Base-by-base conservation (phyloP, 2,888 invertebrate species). In the Machimus atricapillus region DNA sequence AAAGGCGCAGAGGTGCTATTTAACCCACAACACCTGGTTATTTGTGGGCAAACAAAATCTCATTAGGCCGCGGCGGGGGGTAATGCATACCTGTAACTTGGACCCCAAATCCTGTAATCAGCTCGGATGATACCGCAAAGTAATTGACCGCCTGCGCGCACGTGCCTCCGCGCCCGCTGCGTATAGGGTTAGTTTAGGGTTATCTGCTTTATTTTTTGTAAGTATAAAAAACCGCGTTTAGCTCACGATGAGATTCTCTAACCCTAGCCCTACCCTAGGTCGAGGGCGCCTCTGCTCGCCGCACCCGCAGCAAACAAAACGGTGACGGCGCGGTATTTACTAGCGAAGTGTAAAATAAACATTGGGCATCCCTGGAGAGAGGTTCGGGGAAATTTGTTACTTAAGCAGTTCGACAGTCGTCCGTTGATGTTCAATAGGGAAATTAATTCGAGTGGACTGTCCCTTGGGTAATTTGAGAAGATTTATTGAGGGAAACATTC, bases 101-200 rank as follows among this genome's bases (percentile, higher is more conserved):
- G 37, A 37, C 56, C 40, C 19, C 58, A 66, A 82, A 82, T 82
- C 82, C 82, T 66, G 37, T 82, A 82, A 82, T 82, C 82, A 82
- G 19, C 34, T 56, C 23, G 82, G 58, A 90, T 90, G 89, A 89
- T 88, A 89, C 89, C 87, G 86, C 87, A 88, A 87, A 88, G 86
- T 89, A 89, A 89, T 89, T 89, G 89, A 88, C 89, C 88, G 89
- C 23, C 89, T 89, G 89, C 87, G 87, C 86, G 34, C 90, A 90
- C 90, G 90, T 90, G 90, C 73, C 76, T 82, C 52, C 27, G 27
- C 23, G 27, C 12, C 27, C 82, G 37, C 56, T 14, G 46, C 74
- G 23, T 56, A n/a, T n/a, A 37, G 82, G 66, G 31, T 82, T 56
- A 46, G 16, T 12, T 14, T 46, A n/a, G 52, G 52, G 52, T 52